Conservation (phyloP, 2,888 invertebrate genomes). For the Clistopyga incitator region DNA sequence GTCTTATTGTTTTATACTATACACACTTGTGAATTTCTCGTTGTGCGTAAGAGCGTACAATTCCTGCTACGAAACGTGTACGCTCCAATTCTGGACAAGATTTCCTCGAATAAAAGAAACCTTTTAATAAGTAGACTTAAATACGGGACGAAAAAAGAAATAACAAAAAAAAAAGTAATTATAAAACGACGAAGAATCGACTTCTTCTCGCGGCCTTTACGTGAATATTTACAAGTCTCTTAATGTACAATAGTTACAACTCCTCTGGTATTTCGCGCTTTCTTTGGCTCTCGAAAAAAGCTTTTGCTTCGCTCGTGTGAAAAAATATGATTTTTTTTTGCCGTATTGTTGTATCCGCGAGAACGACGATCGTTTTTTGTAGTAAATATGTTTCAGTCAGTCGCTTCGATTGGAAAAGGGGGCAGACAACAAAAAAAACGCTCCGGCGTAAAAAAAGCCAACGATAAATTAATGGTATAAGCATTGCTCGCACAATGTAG, state of each 20-base stretch:
- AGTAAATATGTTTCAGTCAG: slow-evolving; percentile 55
- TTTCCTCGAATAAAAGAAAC: slow-evolving; percentile 35
- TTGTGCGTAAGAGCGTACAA: slow-evolving; percentile 39
- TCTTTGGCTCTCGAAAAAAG: slow-evolving; percentile 38
- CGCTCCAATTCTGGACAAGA: neutral
- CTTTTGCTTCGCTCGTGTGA: slow-evolving; percentile 66
- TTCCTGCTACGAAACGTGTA: neutral
- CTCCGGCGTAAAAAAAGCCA: slow-evolving; percentile 27
- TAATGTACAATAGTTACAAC: slow-evolving; percentile 73
- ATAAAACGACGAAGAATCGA: slow-evolving; percentile 46
- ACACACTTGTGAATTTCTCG: slow-evolving; percentile 74
- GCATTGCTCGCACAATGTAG: slow-evolving; percentile 31
- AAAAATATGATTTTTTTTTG: slow-evolving; percentile 72
- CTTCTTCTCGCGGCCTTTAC: slow-evolving; percentile 42
- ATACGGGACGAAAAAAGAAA: slow-evolving; percentile 45
- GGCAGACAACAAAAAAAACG: slow-evolving; percentile 30
- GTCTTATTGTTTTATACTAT: slow-evolving; percentile 74
- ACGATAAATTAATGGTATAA: slow-evolving; percentile 35
- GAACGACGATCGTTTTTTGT: slow-evolving; percentile 31
- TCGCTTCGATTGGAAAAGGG: slow-evolving; percentile 52
- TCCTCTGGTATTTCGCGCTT: slow-evolving; percentile 36
- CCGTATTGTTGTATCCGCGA: slow-evolving; percentile 40
- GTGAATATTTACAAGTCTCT: slow-evolving; percentile 60
- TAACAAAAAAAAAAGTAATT: slow-evolving; percentile 36
- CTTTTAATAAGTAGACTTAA: slow-evolving; percentile 24